A percentile compares a stretch with the other conserved stretches of the same genome.
Evolutionary conservation across 2,113 vertebrate genomes (phyloP).

Genomic region (Tyto alba): DNA sequence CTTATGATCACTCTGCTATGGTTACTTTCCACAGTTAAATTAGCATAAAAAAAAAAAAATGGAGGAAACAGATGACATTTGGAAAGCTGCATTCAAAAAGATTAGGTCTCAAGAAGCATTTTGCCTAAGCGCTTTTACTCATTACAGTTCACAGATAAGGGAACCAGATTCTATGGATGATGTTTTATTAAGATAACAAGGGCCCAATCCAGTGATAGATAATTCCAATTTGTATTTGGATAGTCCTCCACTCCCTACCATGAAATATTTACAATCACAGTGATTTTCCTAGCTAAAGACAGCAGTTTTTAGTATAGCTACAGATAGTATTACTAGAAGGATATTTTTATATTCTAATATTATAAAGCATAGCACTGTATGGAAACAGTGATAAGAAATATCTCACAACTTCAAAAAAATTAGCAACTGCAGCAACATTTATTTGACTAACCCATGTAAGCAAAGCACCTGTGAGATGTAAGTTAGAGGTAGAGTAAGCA

Average conservation of each 20-base stretch:
- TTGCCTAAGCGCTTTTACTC: background rate
- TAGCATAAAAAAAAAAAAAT: background rate
- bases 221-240: background rate
- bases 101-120: background rate
- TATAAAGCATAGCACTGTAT: background rate
- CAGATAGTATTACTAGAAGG: background rate
- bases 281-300: background rate
- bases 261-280: background rate
- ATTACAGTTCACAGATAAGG: background rate
- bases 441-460: background rate
- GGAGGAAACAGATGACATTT: background rate
- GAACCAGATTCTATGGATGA: background rate
- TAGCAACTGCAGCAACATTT: background rate
- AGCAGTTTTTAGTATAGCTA: background rate
- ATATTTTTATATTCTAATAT: background rate
- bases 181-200: background rate
- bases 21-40: background rate
- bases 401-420: background rate
- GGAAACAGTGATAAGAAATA: background rate
- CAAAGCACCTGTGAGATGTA: background rate
- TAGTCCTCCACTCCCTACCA: background rate
- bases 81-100: background rate
- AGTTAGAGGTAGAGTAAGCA: background rate
- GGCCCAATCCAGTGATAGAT: background rate
- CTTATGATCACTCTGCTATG: background rate